Evolutionary conservation across 1,140 invertebrate genomes (phyloP).

Genomic region (Zaprionus vittiger): DNA sequence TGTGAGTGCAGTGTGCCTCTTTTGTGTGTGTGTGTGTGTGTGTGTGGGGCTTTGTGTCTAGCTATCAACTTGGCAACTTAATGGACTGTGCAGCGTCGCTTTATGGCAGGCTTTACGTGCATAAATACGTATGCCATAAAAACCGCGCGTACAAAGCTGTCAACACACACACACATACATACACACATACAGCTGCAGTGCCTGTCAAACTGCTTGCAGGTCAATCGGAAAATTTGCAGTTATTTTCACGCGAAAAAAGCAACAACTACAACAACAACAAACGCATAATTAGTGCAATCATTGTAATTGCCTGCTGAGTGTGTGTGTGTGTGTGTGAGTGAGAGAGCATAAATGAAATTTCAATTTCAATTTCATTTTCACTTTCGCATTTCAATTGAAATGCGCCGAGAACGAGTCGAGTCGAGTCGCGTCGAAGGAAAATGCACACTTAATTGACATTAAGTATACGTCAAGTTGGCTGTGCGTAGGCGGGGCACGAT

Average conservation of each 20-base stretch:
- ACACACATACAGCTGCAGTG: conserved; percentile 45
- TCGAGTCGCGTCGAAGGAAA: background rate
- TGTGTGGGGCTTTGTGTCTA: conserved; percentile 1
- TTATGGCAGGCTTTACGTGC: conserved; percentile 35
- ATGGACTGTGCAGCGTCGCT: conserved; percentile 60
- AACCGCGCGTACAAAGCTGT: conserved; percentile 40
- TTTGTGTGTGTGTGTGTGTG: background rate
- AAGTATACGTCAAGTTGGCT: background rate
- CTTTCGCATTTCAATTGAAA: conserved; percentile 30
- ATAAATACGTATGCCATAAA: conserved; percentile 35
- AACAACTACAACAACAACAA: conserved; percentile 4
- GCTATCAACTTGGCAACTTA: conserved; percentile 69
- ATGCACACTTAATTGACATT: background rate
- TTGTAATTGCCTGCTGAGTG: conserved; percentile 51
- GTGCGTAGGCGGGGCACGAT: background rate
- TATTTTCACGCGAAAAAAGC: conserved; percentile 10
- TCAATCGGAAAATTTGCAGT: conserved; percentile 24
- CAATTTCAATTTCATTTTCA: conserved; percentile 29
- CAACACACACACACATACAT: background rate
- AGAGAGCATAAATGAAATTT: conserved; percentile 15
- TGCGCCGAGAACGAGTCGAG: background rate
- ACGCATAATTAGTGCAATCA: conserved; percentile 68
- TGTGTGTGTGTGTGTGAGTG: background rate
- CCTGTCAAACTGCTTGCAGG: conserved; percentile 42
- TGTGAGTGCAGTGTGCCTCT: background rate